phyloP scores from a whole-genome alignment of 2,888 invertebrate genomes.

The Eristalinus sepulchralis region DNA sequence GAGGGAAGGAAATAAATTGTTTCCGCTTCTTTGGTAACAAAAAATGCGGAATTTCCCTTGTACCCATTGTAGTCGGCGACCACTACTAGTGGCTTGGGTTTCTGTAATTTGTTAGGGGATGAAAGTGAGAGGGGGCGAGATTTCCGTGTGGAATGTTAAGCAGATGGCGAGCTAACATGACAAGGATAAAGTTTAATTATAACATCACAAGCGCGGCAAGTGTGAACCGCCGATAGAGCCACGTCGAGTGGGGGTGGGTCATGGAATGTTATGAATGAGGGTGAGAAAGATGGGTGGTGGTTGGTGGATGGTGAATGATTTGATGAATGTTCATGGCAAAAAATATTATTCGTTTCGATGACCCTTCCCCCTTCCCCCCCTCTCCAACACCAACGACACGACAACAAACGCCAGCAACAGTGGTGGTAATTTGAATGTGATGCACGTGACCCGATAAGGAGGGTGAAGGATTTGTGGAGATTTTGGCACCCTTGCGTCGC shows the following conservation, averaged over 20 bases:
- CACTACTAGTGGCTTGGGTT: background rate
- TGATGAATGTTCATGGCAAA: conserved; percentile 22
- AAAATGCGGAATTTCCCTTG: conserved; percentile 12
- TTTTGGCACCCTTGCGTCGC: background rate
- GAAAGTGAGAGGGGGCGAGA: background rate
- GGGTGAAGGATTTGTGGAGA: background rate
- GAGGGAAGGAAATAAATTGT: conserved; percentile 49
- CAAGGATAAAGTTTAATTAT: conserved; percentile 65
- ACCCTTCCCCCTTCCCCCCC: too few relatives aligned
- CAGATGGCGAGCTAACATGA: conserved; percentile 57
- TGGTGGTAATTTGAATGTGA: conserved; percentile 5
- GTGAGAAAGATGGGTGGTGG: background rate
- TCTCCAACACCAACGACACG: background rate
- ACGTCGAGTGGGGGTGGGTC: background rate
- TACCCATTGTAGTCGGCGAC: background rate
- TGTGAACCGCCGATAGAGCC: conserved; percentile 44
- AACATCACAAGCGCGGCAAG: conserved; percentile 63
- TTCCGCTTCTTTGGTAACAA: conserved; percentile 31
- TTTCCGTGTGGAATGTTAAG: conserved; percentile 38
- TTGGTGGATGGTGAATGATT: conserved; percentile 6
- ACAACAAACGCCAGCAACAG: background rate
- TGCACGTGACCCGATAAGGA: conserved; percentile 25
- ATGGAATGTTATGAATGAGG: background rate
- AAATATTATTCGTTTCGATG: conserved; percentile 6
- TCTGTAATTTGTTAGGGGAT: conserved; percentile 25